Evolutionary conservation across 1,140 invertebrate genomes (phyloP), one percentile per base, ranked within the genome.

Genomic region (Sesamia nonagrioides): DNA sequence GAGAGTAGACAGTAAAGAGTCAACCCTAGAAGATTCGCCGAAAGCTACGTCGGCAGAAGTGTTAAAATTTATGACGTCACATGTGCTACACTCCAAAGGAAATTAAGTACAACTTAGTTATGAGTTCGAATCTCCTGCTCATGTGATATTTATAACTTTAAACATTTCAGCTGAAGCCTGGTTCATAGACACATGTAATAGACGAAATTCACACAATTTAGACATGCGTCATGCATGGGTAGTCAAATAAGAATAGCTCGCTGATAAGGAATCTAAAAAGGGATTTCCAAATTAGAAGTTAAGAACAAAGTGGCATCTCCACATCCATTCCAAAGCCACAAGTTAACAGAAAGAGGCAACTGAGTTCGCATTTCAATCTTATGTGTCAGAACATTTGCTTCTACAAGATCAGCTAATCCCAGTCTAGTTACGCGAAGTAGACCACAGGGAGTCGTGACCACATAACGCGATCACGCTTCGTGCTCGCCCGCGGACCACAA

Each of bases 51-150:
- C 21, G 61, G 33, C 9, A 54, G 68, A 48, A 13, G 77, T 78
- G 61, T 81, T 69, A 37, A 79, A 82, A 82, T 86, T 85, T 85
- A 84, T 81, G 81, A 84, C 81, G 72, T 83, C 78, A 79, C 80
- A 77, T 83, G 79, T 52, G 69, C 60, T 78, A 68, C 68, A 76
- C 73, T 73, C 8, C 58, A 56, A 68, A 77, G 82, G 82, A 86
- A 86, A 89, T 88, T 82, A 85, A 84, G 82, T 87, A 81, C 61
- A 78, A 80, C 76, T 80, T 79, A 86, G 81, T 87, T 82, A 83
- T 83, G 75, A 61, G 69, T 48, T 37, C 27, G 27, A 27, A 3
- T 27, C 42, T 27, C 72, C 27, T n/a, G 17, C 66, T 69, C 66
- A 69, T 50, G 45, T 69, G 42, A 50, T 69, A 48, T 68, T 68